Conservation (phyloP, 2,113 vertebrate species). For the Urocitellus parryii region DNA sequence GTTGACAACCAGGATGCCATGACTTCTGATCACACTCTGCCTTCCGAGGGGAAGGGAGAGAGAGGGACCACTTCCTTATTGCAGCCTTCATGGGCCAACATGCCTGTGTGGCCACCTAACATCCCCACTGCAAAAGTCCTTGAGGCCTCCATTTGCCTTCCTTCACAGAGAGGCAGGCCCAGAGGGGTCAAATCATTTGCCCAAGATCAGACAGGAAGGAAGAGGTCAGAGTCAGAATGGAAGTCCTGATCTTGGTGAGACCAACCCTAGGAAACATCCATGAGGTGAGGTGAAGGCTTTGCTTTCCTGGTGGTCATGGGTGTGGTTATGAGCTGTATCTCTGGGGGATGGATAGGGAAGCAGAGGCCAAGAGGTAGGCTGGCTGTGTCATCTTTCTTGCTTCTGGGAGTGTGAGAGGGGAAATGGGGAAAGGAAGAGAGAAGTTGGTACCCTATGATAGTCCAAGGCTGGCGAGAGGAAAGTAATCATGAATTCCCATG, state of each 20-base stretch:
- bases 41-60: background rate
- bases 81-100: accelerated
- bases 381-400: background rate
- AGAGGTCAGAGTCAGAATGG: background rate
- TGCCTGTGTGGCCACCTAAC: background rate
- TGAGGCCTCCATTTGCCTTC: background rate
- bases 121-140: background rate
- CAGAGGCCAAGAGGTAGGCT: background rate
- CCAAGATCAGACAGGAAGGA: background rate
- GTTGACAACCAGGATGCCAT: background rate
- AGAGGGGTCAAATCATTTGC: background rate
- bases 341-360: background rate
- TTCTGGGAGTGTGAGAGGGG: background rate
- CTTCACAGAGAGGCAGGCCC: background rate
- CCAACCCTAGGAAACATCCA: background rate
- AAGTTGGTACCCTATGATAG: background rate
- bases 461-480: background rate
- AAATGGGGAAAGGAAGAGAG: background rate
- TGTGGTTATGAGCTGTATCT: background rate
- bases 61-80: background rate
- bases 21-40: background rate
- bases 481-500: background rate
- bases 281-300: background rate
- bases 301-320: background rate
- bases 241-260: background rate